phyloP scores from a whole-genome alignment of 2,797 vertebrate genomes.

The Coendou prehensilis region DNA sequence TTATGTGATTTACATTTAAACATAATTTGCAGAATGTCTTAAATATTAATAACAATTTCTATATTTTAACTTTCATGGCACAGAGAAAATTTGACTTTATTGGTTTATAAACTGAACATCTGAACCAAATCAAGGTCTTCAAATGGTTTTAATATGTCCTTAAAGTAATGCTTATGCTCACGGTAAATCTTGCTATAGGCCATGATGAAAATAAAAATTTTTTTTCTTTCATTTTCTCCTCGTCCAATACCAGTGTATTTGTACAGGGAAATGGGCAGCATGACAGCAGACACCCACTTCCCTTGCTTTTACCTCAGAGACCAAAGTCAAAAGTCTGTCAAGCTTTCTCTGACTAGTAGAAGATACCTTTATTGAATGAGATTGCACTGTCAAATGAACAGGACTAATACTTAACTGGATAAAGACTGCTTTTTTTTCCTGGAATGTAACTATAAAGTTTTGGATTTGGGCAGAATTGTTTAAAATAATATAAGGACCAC shows the following conservation, averaged over 20 bases:
- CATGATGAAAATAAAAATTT: background rate
- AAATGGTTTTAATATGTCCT: background rate
- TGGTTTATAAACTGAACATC: background rate
- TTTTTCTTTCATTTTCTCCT: background rate
- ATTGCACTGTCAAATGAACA: background rate
- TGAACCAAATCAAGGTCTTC: background rate
- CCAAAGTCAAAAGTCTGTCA: background rate
- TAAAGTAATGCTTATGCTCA: background rate
- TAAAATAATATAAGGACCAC: background rate
- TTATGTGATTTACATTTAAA: conserved; percentile 4
- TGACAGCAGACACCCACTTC: background rate
- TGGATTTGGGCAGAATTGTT: background rate
- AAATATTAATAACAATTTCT: background rate
- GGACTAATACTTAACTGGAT: background rate
- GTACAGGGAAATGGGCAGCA: background rate
- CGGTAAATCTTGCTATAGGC: background rate
- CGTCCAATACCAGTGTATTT: background rate
- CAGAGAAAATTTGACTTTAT: background rate
- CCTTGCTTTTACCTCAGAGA: background rate
- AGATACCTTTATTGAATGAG: background rate
- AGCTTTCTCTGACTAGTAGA: background rate
- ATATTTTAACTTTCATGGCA: background rate
- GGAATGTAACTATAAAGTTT: background rate
- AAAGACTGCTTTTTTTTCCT: background rate
- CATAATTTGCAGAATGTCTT: background rate